A percentile compares a stretch with the other conserved stretches of the same genome.
These are phyloP conservation scores for Plebejus anna DNA, from an alignment of 2,888 invertebrate genomes.

Conservation along the genomic window DNA sequence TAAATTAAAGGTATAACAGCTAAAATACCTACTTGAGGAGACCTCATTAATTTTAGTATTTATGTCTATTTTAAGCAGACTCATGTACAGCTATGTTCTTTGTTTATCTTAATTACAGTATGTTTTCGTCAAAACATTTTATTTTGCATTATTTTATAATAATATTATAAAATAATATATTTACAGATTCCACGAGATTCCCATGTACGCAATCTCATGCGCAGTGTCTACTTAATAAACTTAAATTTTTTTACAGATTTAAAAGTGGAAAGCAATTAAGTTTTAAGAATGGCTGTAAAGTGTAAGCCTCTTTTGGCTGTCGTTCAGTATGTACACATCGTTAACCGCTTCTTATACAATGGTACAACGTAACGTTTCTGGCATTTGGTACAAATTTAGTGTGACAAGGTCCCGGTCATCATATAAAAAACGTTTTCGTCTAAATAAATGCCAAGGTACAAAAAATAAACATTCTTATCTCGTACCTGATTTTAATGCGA, in stretches of 20 bases:
- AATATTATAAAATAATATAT: background rate
- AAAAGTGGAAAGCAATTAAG: background rate
- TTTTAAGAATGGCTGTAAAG: background rate
- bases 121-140: background rate
- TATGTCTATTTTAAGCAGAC: background rate
- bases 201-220: too few relatives aligned
- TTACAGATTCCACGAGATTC: too few relatives aligned
- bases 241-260: too few relatives aligned
- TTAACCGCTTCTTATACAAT: background rate
- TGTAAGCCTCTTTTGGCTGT: background rate
- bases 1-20: background rate
- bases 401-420: constrained; percentile 14
- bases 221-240: too few relatives aligned
- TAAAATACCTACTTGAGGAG: background rate
- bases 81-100: background rate
- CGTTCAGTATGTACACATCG: background rate
- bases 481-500: background rate
- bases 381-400: constrained; percentile 15
- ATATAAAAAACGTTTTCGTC: constrained; percentile 12
- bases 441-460: constrained; percentile 17
- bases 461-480: constrained; percentile 17
- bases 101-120: background rate
- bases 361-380: background rate
- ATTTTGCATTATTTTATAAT: background rate
- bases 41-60: background rate